Evolutionary conservation across 1,140 invertebrate species (phyloP).

Genomic region (Hypothenemus hampei): DNA sequence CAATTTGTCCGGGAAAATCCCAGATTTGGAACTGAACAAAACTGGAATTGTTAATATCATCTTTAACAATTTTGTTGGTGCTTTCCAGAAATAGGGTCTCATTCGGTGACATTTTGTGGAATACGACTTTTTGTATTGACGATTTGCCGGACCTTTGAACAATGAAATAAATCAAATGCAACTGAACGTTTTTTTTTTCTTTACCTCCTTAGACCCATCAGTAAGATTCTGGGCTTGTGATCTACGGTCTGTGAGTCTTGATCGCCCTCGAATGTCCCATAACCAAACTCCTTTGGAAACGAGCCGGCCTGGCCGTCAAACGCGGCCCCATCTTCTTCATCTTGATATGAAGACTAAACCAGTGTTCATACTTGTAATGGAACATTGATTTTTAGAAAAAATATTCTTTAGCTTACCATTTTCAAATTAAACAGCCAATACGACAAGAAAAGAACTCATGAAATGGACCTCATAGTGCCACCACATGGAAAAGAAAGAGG

Average conservation of each 20-base stretch:
- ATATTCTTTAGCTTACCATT: not conserved
- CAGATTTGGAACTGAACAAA: constrained; percentile 99
- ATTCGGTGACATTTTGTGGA: constrained; percentile 99
- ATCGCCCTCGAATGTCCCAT: constrained; percentile 79
- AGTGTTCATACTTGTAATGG: not conserved
- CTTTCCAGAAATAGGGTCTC: constrained; percentile 99
- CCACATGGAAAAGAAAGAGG: no score
- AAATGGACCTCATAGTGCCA: no score
- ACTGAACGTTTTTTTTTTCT: not conserved
- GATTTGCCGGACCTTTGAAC: constrained; percentile 91
- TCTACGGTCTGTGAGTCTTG: constrained; percentile 52
- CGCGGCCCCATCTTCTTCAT: constrained; percentile 53
- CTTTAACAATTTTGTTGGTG: constrained; percentile 97
- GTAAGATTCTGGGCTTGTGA: constrained; percentile 85
- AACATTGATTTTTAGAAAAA: not conserved
- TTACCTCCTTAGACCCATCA: constrained; percentile 89
- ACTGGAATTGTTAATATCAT: constrained; percentile 94
- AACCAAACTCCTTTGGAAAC: constrained; percentile 90
- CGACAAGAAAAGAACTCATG: no score
- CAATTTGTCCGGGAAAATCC: constrained; percentile 99
- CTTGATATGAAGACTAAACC: constrained; percentile 55
- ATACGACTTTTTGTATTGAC: constrained; percentile 99
- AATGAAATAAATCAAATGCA: not conserved
- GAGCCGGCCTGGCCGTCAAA: constrained; percentile 57
- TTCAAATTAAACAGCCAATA: no score